Conservation (phyloP, 2,888 invertebrate genomes). For the Eumerus sabulonum region DNA sequence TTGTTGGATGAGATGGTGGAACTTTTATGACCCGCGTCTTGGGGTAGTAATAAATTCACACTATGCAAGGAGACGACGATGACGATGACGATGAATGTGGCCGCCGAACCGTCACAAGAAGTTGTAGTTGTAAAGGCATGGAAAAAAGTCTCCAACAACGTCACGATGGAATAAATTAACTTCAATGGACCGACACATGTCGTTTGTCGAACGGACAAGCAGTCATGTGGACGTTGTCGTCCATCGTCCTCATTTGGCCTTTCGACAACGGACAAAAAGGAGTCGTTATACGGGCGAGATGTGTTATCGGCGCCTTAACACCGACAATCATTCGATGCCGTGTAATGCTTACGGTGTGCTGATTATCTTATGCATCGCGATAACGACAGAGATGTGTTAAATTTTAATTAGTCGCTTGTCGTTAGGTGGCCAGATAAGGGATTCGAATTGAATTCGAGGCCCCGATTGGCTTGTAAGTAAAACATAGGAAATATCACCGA, state of each 20-base stretch:
- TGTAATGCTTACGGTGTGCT: conserved; percentile 65
- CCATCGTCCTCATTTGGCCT: conserved; percentile 17
- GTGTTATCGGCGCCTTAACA: conserved; percentile 55
- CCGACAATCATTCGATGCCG: conserved; percentile 27
- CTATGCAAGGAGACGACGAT: conserved; percentile 49
- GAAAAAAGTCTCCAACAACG: neutral
- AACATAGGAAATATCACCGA: too few species aligned
- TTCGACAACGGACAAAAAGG: neutral
- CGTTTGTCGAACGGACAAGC: conserved; percentile 34
- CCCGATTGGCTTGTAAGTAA: neutral
- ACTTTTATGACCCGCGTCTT: conserved; percentile 52
- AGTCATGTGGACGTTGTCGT: neutral
- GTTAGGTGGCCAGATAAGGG: neutral
- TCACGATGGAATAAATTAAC: conserved; percentile 66
- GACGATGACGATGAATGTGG: conserved; percentile 48
- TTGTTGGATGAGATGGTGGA: conserved; percentile 12
- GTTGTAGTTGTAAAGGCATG: neutral
- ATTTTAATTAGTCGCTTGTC: conserved; percentile 59
- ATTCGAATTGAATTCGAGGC: neutral
- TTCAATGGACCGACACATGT: conserved; percentile 59
- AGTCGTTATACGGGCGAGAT: conserved; percentile 31
- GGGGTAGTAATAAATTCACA: conserved; percentile 63
- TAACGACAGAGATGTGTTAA: conserved; percentile 59
- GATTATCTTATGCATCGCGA: conserved; percentile 58
- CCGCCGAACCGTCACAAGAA: neutral